phyloP scores from a whole-genome alignment of 2,888 invertebrate species.

The Drosophila rellima region DNA sequence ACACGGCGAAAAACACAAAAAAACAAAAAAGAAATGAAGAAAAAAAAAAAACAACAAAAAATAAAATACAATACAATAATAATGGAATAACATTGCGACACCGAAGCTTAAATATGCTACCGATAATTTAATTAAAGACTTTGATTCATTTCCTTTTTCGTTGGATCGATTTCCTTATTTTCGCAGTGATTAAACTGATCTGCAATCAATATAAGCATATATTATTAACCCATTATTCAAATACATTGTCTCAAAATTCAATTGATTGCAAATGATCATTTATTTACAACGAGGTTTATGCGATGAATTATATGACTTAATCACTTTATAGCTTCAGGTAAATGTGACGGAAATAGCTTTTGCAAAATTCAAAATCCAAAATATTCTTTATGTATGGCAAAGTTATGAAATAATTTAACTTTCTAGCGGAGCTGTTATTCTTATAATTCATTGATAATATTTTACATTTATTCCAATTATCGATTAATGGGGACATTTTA shows the following conservation, averaged over 20 bases:
- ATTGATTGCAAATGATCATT: neutral
- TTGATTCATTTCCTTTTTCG: neutral
- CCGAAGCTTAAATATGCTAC: constrained; percentile 20
- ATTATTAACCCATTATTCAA: neutral
- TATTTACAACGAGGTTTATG: neutral
- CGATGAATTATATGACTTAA: neutral
- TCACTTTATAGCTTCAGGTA: too few species aligned
- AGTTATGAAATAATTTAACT: too few species aligned
- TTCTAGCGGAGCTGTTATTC: neutral
- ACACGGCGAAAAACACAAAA: neutral
- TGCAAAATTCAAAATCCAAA: too few species aligned
- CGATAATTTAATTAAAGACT: constrained; percentile 7
- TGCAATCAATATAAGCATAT: neutral
- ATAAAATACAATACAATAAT: constrained; percentile 8
- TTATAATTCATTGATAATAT: neutral
- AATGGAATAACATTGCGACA: constrained; percentile 3
- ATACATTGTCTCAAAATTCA: neutral
- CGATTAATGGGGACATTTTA: too few species aligned
- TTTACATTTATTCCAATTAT: neutral
- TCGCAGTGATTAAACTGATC: neutral
- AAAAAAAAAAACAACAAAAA: neutral
- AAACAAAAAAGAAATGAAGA: neutral
- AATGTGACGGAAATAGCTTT: too few species aligned
- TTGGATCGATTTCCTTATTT: neutral
- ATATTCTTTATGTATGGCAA: too few species aligned